Percentiles rank a stretch among this genome's conserved stretches.
Evolutionary conservation across 2,797 vertebrate species (phyloP).

Genomic region (Melanotaenia boesemani): DNA sequence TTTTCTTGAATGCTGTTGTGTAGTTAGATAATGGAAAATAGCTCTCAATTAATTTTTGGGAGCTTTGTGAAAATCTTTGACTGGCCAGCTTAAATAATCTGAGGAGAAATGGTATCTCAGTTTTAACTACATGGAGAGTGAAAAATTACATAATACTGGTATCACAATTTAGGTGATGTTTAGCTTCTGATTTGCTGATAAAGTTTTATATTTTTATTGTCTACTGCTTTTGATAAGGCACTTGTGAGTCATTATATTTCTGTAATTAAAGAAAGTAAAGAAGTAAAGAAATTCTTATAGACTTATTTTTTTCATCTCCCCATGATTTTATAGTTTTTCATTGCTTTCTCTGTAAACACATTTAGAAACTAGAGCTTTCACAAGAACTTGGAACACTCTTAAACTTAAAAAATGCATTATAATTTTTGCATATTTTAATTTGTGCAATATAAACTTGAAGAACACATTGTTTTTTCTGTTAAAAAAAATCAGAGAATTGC

Average conservation of each 20-base stretch:
- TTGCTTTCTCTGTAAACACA: not conserved
- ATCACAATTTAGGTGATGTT: not conserved
- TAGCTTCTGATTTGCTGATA: not conserved
- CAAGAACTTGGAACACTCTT: not conserved
- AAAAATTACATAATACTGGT: not conserved
- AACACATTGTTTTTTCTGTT: not conserved
- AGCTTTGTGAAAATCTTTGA: not conserved
- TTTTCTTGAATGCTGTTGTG: constrained; percentile 14
- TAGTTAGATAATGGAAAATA: constrained; percentile 6
- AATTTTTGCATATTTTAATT: not conserved
- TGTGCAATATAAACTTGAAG: not conserved
- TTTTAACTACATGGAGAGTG: not conserved
- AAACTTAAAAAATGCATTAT: not conserved
- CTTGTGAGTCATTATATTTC: not conserved
- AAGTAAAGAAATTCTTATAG: too few relatives aligned
- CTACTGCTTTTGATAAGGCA: not conserved
- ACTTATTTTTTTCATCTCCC: too few relatives aligned
- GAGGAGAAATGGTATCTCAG: not conserved
- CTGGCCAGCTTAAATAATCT: not conserved
- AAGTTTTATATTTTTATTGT: not conserved
- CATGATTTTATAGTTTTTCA: too few relatives aligned
- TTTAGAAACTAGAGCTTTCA: not conserved
- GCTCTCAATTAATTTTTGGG: constrained; percentile 3
- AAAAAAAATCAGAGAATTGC: not conserved
- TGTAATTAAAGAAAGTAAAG: too few relatives aligned